These are phyloP conservation scores for Platysternon megacephalum DNA, from an alignment of 2,113 vertebrate species.

Conservation along the genomic window DNA sequence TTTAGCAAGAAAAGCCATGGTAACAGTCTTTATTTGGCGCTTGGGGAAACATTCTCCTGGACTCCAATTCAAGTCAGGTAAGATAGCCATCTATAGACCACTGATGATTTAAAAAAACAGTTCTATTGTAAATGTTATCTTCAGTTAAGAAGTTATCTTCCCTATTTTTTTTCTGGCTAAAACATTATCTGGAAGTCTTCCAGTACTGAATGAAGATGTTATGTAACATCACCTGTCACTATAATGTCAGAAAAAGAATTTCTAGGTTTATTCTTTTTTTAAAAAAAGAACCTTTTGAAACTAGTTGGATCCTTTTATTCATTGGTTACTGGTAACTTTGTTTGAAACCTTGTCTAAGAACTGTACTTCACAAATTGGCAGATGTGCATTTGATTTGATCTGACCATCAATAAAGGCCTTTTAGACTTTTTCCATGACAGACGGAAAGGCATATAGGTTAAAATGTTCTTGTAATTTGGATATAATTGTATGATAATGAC, in stretches of 20 bases:
- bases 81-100: neutral
- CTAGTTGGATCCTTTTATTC: neutral
- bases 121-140: neutral
- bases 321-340: neutral
- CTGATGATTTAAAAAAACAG: neutral
- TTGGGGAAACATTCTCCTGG: neutral
- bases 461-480: neutral
- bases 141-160: neutral
- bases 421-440: neutral
- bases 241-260: neutral
- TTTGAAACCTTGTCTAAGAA: neutral
- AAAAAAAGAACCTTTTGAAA: neutral
- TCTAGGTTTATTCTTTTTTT: neutral
- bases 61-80: neutral
- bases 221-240: neutral
- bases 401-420: neutral
- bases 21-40: neutral
- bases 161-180: neutral
- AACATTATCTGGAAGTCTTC: neutral
- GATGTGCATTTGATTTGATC: neutral
- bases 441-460: neutral
- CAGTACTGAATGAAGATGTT: rapidly evolving
- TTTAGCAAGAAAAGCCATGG: neutral
- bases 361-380: neutral
- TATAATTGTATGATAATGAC: neutral